A percentile compares a stretch with the other conserved stretches of the same genome.
These are phyloP conservation scores for Stichopus horrens DNA, from an alignment of 53 echinoderm and acorn worm species.

Conservation along the genomic window DNA sequence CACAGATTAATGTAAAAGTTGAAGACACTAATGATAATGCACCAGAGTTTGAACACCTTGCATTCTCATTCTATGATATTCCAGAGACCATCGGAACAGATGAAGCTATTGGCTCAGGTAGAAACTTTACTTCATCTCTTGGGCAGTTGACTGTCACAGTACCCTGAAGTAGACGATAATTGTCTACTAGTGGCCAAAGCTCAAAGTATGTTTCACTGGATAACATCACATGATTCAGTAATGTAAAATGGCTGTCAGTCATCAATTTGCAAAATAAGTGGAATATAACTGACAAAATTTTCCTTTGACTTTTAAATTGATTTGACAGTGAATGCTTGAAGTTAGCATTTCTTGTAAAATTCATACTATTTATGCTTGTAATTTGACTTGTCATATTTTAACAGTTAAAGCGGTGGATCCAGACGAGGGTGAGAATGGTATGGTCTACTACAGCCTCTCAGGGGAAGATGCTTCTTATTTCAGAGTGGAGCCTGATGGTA, in stretches of 20 bases:
- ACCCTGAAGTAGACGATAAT: too few species aligned
- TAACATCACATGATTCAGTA: too few species aligned
- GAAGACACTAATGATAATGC: conserved; percentile 75
- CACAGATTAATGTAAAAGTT: conserved; percentile 79
- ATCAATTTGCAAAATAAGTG: too few species aligned
- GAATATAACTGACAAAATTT: too few species aligned
- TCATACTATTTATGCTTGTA: not conserved
- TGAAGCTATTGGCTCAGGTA: conserved; percentile 61
- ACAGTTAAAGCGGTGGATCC: conserved; percentile 64
- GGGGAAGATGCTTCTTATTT: conserved; percentile 56
- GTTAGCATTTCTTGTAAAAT: conserved; percentile 64
- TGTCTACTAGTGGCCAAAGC: too few species aligned
- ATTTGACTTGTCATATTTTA: not conserved
- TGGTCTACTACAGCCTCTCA: conserved; percentile 55
- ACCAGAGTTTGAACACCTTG: conserved; percentile 65
- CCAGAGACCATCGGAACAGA: conserved; percentile 47
- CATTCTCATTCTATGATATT: conserved; percentile 56
- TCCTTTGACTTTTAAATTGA: not conserved
- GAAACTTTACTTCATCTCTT: not conserved
- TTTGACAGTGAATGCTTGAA: conserved; percentile 18
- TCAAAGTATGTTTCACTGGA: too few species aligned
- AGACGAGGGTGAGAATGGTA: conserved; percentile 62
- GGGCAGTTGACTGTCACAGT: too few species aligned
- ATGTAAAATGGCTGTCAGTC: too few species aligned
- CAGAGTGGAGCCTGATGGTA: conserved; percentile 46